phyloP scores from a whole-genome alignment of 2,888 invertebrate genomes.

The Baronia brevicornis region DNA sequence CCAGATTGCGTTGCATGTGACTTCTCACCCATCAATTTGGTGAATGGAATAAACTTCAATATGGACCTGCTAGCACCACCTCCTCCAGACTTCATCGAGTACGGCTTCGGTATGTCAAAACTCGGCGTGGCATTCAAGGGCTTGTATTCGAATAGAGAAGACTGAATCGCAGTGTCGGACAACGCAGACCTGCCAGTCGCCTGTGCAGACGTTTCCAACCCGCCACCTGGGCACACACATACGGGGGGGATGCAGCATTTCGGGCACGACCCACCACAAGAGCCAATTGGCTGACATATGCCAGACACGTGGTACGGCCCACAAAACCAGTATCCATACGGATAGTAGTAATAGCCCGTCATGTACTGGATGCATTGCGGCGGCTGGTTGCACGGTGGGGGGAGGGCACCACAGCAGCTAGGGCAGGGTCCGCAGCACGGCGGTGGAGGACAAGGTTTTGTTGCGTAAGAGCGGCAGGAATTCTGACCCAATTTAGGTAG shows the following conservation, averaged over 20 bases:
- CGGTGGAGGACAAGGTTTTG: conserved; percentile 21
- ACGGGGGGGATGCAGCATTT: conserved; percentile 59
- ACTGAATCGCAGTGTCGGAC: no score
- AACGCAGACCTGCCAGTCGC: no score
- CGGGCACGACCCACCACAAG: conserved; percentile 27
- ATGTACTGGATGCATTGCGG: conserved; percentile 53
- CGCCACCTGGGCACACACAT: conserved; percentile 56
- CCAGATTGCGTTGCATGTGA: no score
- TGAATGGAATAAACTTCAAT: no score
- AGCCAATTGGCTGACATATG: conserved; percentile 33
- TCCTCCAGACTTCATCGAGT: no score
- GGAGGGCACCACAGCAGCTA: conserved; percentile 37
- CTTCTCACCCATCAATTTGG: no score
- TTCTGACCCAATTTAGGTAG: conserved; percentile 7
- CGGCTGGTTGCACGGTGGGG: conserved; percentile 48
- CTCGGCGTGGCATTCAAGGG: no score
- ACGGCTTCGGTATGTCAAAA: no score
- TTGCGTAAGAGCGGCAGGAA: conserved; percentile 26
- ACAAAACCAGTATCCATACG: conserved; percentile 59
- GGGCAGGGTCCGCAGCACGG: conserved; percentile 31
- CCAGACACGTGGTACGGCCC: conserved; percentile 54
- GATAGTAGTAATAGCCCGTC: conserved; percentile 61
- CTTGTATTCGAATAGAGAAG: no score
- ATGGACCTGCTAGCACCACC: no score
- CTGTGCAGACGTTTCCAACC: no score